Conservation (phyloP, 2,888 invertebrate genomes). For the Cataglyphis livida region DNA sequence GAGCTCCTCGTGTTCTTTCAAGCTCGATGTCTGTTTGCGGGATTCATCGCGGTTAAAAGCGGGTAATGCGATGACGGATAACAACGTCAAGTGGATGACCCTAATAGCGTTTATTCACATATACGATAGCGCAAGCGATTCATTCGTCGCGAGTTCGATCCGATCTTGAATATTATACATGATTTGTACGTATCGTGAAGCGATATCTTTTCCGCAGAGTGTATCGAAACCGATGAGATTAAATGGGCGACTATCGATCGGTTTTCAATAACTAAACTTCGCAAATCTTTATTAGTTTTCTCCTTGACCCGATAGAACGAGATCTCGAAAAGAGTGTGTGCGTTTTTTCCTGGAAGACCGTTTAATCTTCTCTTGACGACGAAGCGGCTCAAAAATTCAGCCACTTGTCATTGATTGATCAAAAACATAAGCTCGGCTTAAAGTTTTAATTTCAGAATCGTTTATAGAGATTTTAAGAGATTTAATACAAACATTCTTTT, state of each 20-base stretch:
- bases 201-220: constrained; percentile 2
- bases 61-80: constrained; percentile 16
- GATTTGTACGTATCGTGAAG: background rate
- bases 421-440: constrained; percentile 53
- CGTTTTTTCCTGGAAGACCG: constrained; percentile 7
- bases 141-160: constrained; percentile 5
- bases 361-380: constrained; percentile 35
- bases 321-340: constrained; percentile 28
- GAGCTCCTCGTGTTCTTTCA: constrained; percentile 50
- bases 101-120: constrained; percentile 20
- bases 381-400: constrained; percentile 58
- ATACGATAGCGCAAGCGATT: constrained; percentile 4
- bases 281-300: constrained; percentile 31
- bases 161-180: background rate
- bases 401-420: constrained; percentile 60
- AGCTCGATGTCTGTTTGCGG: constrained; percentile 26
- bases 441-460: constrained; percentile 56
- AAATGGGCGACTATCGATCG: constrained; percentile 19
- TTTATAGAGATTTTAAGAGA: constrained; percentile 45
- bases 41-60: constrained; percentile 40
- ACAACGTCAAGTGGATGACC: constrained; percentile 37
- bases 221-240: constrained; percentile 20
- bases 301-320: constrained; percentile 35
- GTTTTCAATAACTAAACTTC: constrained; percentile 30
- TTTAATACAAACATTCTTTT: constrained; percentile 60